These are phyloP conservation scores for Ectropis grisescens DNA, from an alignment of 1,140 invertebrate species.

Conservation along the genomic window DNA sequence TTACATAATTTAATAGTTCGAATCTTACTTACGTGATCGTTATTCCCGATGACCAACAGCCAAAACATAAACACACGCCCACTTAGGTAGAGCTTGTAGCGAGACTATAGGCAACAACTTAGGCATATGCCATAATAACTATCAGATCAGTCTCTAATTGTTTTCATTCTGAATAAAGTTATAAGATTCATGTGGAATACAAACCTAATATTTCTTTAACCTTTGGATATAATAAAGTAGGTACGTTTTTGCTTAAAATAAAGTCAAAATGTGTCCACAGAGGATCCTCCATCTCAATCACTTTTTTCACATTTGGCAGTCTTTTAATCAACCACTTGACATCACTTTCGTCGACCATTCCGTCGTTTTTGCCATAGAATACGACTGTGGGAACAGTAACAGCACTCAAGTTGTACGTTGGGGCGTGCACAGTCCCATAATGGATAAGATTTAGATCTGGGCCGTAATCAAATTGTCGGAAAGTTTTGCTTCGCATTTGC, in stretches of 20 bases:
- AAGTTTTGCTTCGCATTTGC: conserved; percentile 39
- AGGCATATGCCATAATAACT: too few species aligned
- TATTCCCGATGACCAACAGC: too few species aligned
- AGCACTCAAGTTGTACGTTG: conserved; percentile 65
- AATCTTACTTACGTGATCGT: too few species aligned
- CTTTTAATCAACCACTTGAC: conserved; percentile 28
- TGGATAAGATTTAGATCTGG: conserved; percentile 49
- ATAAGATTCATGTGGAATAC: too few species aligned
- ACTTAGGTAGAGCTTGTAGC: too few species aligned
- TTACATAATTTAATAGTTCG: too few species aligned
- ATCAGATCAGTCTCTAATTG: too few species aligned
- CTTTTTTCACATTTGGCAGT: conserved; percentile 37
- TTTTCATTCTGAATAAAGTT: too few species aligned
- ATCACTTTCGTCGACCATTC: conserved; percentile 35
- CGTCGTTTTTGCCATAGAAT: conserved; percentile 43
- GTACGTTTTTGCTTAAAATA: conserved; percentile 27
- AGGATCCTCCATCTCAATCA: conserved; percentile 24
- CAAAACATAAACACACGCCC: too few species aligned
- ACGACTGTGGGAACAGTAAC: conserved; percentile 56
- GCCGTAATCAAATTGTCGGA: conserved; percentile 71
- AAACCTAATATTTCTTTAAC: too few species aligned
- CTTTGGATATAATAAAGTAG: conserved; percentile 33
- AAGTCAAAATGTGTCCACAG: conserved; percentile 49
- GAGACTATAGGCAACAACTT: too few species aligned
- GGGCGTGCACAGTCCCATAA: conserved; percentile 63